Percentiles rank a stretch among this genome's conserved stretches.
Conservation (phyloP, 2,113 vertebrate genomes). For the Podarcis cretensis region DNA sequence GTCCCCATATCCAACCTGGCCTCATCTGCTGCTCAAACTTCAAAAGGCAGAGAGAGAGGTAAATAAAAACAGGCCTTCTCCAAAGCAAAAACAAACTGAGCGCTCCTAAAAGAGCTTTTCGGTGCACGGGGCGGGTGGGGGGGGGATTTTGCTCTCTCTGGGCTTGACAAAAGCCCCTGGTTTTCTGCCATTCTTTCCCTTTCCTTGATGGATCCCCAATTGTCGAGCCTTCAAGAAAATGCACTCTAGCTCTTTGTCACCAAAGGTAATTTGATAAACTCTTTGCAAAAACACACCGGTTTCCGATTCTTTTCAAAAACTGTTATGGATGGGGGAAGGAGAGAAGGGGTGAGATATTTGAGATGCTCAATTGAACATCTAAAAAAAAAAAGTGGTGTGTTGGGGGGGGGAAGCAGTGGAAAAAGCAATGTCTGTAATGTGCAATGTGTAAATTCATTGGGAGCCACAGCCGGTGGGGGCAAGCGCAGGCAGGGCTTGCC, state of each 20-base stretch:
- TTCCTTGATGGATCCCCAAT: conserved; percentile 79
- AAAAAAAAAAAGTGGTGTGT: neutral
- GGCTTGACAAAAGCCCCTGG: conserved; percentile 74
- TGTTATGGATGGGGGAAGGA: conserved; percentile 58
- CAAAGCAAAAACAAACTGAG: conserved; percentile 25
- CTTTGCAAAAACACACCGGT: conserved; percentile 74
- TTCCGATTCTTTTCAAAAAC: conserved; percentile 74
- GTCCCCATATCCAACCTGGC: neutral
- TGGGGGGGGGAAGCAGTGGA: neutral
- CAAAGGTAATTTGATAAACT: conserved; percentile 83
- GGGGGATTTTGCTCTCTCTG: conserved; percentile 24
- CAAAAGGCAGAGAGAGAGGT: conserved; percentile 38
- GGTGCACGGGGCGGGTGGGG: neutral
- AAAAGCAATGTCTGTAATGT: neutral
- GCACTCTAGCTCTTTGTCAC: conserved; percentile 81
- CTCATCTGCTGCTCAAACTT: neutral
- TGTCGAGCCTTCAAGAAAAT: conserved; percentile 80
- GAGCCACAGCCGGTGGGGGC: neutral
- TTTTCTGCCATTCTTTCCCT: conserved; percentile 76
- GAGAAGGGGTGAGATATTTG: conserved; percentile 35
- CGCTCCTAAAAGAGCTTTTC: conserved; percentile 23
- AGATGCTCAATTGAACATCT: conserved; percentile 48
- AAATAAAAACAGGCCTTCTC: conserved; percentile 12
- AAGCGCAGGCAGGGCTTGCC: neutral
- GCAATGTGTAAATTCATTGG: neutral